These are phyloP conservation scores for Pteronotus mesoamericanus DNA, from an alignment of 2,797 vertebrate species.

Conservation along the genomic window DNA sequence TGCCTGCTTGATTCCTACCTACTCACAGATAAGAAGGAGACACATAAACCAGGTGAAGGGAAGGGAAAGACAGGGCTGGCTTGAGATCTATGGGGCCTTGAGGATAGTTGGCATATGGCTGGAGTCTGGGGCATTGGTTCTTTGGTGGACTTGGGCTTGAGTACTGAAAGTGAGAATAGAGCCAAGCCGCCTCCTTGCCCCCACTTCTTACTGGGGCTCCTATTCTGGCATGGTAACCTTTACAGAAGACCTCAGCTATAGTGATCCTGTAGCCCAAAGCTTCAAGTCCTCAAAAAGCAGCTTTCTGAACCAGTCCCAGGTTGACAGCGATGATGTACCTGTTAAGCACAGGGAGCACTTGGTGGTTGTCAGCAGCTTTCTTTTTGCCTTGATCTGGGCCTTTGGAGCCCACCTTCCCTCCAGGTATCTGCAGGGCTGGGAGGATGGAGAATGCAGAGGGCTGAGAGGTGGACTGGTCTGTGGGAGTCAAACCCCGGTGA, in stretches of 20 bases:
- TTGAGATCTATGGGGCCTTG: neutral
- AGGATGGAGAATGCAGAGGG: neutral
- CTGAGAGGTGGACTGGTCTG: neutral
- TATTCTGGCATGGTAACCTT: neutral
- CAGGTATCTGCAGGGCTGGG: conserved; percentile 76
- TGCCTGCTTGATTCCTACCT: conserved; percentile 81
- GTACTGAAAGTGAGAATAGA: neutral
- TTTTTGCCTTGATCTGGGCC: conserved; percentile 89
- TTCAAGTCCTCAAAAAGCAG: conserved; percentile 30
- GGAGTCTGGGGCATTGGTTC: neutral
- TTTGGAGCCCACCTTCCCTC: conserved; percentile 88
- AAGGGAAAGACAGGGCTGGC: neutral
- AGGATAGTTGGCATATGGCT: neutral
- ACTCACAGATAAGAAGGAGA: conserved; percentile 58
- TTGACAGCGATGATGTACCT: neutral
- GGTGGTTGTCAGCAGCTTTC: conserved; percentile 83
- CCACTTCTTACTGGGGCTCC: neutral
- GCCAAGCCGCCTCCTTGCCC: neutral
- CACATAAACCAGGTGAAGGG: neutral
- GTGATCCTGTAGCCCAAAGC: neutral
- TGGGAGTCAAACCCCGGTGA: neutral
- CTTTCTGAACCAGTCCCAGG: neutral
- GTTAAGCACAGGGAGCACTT: conserved; percentile 64
- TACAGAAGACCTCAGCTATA: neutral
- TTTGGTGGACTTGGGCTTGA: neutral